phyloP scores from a whole-genome alignment of 2,797 vertebrate genomes.

The Hipposideros larvatus region DNA sequence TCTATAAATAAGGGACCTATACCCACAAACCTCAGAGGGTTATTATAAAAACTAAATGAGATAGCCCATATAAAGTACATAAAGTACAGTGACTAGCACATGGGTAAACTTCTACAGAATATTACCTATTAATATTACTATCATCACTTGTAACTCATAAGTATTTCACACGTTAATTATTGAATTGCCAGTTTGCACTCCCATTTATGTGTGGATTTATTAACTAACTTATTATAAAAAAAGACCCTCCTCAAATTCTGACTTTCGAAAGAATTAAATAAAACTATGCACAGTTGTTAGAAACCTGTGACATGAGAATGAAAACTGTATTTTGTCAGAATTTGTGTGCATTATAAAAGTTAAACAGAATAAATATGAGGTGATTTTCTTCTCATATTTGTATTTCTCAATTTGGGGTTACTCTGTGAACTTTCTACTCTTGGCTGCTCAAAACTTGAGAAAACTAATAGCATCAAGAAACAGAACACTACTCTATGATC shows the following conservation, averaged over 20 bases:
- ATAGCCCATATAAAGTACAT: not conserved
- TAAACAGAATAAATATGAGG: not conserved
- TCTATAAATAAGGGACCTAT: not conserved
- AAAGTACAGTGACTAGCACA: not conserved
- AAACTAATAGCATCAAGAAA: not conserved
- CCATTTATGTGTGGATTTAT: not conserved
- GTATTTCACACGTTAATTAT: not conserved
- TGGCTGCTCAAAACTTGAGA: not conserved
- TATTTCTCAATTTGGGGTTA: not conserved
- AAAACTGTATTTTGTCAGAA: constrained; percentile 4
- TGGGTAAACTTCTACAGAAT: not conserved
- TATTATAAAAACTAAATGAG: not conserved
- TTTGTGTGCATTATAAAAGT: constrained; percentile 25
- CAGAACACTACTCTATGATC: not conserved
- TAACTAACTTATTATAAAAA: not conserved
- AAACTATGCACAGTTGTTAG: not conserved
- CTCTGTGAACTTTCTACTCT: not conserved
- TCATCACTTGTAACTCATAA: not conserved
- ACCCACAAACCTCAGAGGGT: not conserved
- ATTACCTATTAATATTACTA: not conserved
- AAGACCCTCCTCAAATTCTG: not conserved
- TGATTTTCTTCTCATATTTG: not conserved
- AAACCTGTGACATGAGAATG: not conserved
- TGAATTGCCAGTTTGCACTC: not conserved
- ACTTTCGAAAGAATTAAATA: not conserved